Evolutionary conservation across 2,113 vertebrate genomes (phyloP).

Genomic region (Numida meleagris): DNA sequence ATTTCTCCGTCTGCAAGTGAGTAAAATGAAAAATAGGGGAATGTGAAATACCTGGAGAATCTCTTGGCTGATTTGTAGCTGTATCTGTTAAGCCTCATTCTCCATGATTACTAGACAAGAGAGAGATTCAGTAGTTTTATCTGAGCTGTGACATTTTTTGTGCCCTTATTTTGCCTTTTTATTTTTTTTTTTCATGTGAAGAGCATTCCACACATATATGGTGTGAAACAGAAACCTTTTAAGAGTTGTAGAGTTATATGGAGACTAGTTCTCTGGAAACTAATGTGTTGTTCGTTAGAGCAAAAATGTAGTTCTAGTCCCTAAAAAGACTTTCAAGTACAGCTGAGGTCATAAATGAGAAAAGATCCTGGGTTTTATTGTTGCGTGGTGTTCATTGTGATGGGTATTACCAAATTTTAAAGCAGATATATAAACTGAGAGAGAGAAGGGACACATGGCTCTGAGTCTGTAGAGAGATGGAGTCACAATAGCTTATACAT

Average conservation of each 20-base stretch:
- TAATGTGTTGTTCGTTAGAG: not conserved
- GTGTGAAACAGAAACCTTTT: not conserved
- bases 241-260: not conserved
- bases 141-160: not conserved
- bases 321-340: not conserved
- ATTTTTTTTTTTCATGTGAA: not conserved
- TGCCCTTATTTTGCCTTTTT: not conserved
- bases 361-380: not conserved
- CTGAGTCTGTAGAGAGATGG: not conserved
- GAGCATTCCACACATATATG: not conserved
- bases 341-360: not conserved
- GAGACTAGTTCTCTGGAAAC: not conserved
- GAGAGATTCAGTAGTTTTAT: not conserved
- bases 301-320: not conserved
- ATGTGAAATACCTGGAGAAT: slow-evolving; percentile 15
- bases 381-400: not conserved
- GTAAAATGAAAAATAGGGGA: not conserved
- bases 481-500: not conserved
- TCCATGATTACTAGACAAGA: slow-evolving; percentile 1
- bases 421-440: not conserved
- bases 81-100: not conserved
- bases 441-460: not conserved
- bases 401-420: not conserved
- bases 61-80: not conserved
- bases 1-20: not conserved